These are phyloP conservation scores for Trichosurus vulpecula DNA, from an alignment of 2,797 vertebrate species.

Conservation along the genomic window DNA sequence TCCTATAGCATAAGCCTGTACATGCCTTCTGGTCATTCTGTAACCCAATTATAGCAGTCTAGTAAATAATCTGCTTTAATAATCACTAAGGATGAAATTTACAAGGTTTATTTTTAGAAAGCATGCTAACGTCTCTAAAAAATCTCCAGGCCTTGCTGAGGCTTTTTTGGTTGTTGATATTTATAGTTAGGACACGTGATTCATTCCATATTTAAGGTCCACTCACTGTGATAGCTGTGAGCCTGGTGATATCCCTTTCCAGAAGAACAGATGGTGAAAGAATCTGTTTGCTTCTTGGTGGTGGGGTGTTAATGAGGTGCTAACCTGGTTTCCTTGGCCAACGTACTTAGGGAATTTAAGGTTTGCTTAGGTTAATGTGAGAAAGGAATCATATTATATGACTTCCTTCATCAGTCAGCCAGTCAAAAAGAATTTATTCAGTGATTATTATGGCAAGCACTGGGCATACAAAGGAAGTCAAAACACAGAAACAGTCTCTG, in stretches of 20 bases:
- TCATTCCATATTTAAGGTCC: constrained; percentile 72
- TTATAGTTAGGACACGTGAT: constrained; percentile 60
- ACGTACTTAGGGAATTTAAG: background rate
- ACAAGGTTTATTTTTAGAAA: constrained; percentile 78
- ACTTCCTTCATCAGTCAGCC: background rate
- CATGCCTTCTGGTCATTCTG: constrained; percentile 59
- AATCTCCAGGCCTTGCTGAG: constrained; percentile 64
- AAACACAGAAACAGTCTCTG: background rate
- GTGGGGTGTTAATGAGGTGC: background rate
- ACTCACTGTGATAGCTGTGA: constrained; percentile 57
- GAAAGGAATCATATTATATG: background rate
- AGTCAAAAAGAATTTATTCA: background rate
- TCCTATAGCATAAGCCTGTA: background rate
- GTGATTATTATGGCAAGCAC: background rate
- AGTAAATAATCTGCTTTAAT: constrained; percentile 71
- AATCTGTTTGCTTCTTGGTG: background rate
- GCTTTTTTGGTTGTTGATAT: constrained; percentile 63
- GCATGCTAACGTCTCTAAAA: constrained; percentile 72
- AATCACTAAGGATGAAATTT: constrained; percentile 72
- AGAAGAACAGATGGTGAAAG: constrained; percentile 33
- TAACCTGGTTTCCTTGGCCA: background rate
- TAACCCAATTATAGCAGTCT: constrained; percentile 65
- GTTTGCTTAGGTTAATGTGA: background rate
- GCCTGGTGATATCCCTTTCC: constrained; percentile 59
- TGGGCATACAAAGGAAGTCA: background rate